Evolutionary conservation across 2,797 vertebrate genomes (phyloP).

Genomic region (Lepus townsendii): DNA sequence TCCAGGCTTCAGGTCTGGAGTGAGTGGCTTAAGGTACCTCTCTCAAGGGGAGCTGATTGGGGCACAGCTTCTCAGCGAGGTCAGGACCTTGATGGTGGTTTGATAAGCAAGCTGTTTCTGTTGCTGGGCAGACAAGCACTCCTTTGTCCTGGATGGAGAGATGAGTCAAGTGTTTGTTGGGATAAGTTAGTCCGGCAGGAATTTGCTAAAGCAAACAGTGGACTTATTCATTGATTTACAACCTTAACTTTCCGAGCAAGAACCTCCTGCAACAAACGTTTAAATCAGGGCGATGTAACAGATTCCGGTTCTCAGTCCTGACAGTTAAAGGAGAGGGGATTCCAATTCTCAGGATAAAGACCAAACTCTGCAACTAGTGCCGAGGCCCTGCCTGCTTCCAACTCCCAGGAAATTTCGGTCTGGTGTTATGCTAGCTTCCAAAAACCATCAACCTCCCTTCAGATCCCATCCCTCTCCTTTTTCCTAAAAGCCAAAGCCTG

Average conservation of each 20-base stretch:
- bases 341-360: slow-evolving; percentile 47
- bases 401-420: not conserved
- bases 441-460: not conserved
- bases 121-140: not conserved
- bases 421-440: not conserved
- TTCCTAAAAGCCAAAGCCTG: not conserved
- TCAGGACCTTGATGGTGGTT: not conserved
- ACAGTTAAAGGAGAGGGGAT: slow-evolving; percentile 21
- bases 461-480: not conserved
- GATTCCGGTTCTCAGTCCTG: not conserved
- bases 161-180: slow-evolving; percentile 36
- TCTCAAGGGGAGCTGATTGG: not conserved
- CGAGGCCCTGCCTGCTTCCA: not conserved
- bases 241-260: not conserved
- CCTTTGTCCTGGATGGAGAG: slow-evolving; percentile 19
- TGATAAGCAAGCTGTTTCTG: not conserved
- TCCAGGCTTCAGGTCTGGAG: not conserved
- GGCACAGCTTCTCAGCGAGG: not conserved
- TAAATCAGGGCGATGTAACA: not conserved
- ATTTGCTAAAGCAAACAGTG: slow-evolving; percentile 48
- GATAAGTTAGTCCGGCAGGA: slow-evolving; percentile 39
- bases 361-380: not conserved
- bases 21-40: not conserved
- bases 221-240: slow-evolving; percentile 50
- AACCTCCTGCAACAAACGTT: slow-evolving; percentile 32